Percentiles rank a stretch among this genome's conserved stretches.
phyloP scores from a whole-genome alignment of 1,140 invertebrate species.

The Rhyzopertha dominica region DNA sequence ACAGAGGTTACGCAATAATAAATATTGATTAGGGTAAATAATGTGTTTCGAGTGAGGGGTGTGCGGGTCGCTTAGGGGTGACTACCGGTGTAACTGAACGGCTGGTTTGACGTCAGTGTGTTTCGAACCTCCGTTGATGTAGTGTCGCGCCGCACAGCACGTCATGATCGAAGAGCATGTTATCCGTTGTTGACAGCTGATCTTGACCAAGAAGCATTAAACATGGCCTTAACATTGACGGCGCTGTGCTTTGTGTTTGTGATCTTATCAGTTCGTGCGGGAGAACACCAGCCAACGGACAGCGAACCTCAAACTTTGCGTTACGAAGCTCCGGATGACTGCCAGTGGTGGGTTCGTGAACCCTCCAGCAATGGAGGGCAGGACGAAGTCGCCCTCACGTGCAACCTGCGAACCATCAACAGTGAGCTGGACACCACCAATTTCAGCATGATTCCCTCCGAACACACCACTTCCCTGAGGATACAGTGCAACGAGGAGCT shows the following conservation, averaged over 20 bases:
- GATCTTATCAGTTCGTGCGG: constrained; percentile 43
- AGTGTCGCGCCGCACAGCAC: not conserved
- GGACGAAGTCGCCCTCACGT: constrained; percentile 72
- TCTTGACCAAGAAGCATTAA: no score
- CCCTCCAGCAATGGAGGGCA: constrained; percentile 47
- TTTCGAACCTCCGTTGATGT: constrained; percentile 1
- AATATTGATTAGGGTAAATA: constrained; percentile 13
- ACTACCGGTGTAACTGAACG: constrained; percentile 6
- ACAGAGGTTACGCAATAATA: no score
- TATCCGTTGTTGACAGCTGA: no score
- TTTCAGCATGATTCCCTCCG: constrained; percentile 77
- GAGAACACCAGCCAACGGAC: constrained; percentile 47
- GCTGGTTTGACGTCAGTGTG: constrained; percentile 9
- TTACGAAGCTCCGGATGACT: constrained; percentile 80
- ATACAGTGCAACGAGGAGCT: constrained; percentile 73
- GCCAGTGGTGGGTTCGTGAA: constrained; percentile 63
- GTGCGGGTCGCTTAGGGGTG: constrained; percentile 2
- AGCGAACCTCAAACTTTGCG: constrained; percentile 54
- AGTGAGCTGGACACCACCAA: constrained; percentile 81
- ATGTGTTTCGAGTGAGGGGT: constrained; percentile 12
- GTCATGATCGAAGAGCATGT: no score
- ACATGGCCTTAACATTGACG: no score
- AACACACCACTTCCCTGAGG: constrained; percentile 73
- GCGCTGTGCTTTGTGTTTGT: constrained; percentile 8
- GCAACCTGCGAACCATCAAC: constrained; percentile 72